Evolutionary conservation across 2,113 vertebrate genomes (phyloP), one percentile per base, ranked within the genome.

Genomic region (Hyla sarda): DNA sequence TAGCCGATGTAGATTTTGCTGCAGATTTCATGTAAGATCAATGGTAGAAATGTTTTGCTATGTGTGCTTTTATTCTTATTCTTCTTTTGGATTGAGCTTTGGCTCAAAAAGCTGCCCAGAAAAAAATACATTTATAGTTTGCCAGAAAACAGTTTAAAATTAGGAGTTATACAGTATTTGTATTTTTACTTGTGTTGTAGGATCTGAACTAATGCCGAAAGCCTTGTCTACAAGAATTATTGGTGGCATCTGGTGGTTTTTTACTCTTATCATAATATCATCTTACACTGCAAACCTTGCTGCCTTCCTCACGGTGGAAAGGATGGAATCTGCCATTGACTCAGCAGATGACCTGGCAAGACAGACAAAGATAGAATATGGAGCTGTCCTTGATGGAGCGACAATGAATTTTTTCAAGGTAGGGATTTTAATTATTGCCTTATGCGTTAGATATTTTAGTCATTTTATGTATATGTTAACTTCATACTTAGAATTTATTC

Each of bases 381-480:
- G 98, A 1, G 96, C 97, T 0, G 98, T 99, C 87, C 96, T 96
- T 88, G 98, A 99, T 0, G 98, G 98, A 4, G 97, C 98, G 52
- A 99, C 98, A 34, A 99, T 99, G 97, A 94, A 96, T 89, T 99
- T 99, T 94, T 99, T 99, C 90, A 99, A 98, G 98, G 98, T 99
- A 91, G 93, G 93, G 1, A 21, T n/a, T n/a, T n/a, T 1, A 37
- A 17, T 52, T 19, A 3, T 52, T 2, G 2, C 5, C 1, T 32
- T 65, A 4, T 65, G 13, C 62, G 47, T 13, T 8, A 56, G 58
- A 11, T 28, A 28, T 62, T 28, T 25, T 25, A 25, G 10, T n/a
- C 28, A 62, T 25, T 62, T 25, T 62, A 8, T 62, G 58, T 3
- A 1, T 16, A 2, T 14, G 60, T 30, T 1, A 60, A 25, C 8